phyloP scores from a whole-genome alignment of 2,888 invertebrate genomes.

The Lypha dubia region DNA sequence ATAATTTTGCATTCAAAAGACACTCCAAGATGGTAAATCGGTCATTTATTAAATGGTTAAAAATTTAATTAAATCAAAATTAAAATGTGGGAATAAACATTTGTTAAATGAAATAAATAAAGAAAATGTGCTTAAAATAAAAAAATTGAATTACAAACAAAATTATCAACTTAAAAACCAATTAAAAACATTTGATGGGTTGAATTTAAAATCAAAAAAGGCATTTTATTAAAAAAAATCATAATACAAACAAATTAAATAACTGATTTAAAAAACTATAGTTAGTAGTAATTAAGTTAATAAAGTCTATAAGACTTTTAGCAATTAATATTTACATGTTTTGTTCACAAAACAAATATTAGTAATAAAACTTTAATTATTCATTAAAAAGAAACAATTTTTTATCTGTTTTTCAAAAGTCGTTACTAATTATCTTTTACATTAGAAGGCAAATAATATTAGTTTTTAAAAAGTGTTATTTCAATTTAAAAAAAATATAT shows the following conservation, averaged over 20 bases:
- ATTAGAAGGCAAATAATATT: conserved; percentile 61
- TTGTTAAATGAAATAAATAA: conserved; percentile 1
- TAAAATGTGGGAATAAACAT: conserved; percentile 2
- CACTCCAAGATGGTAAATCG: background rate
- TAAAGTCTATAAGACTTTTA: conserved; percentile 13
- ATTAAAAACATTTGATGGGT: conserved; percentile 44
- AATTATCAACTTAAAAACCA: conserved; percentile 24
- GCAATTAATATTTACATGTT: conserved; percentile 37
- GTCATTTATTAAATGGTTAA: conserved; percentile 24
- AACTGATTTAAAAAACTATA: conserved; percentile 37
- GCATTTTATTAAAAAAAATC: conserved; percentile 51
- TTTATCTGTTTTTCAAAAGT: conserved; percentile 17
- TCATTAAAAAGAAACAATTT: conserved; percentile 11
- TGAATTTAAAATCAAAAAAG: conserved; percentile 35
- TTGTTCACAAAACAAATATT: conserved; percentile 33
- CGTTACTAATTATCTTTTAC: conserved; percentile 63
- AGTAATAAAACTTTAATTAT: conserved; percentile 32
- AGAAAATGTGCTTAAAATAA: conserved; percentile 41
- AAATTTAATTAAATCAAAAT: conserved; percentile 8
- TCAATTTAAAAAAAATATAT: conserved; percentile 52
- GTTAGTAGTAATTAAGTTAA: conserved; percentile 46
- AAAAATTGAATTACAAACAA: conserved; percentile 22
- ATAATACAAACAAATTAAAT: conserved; percentile 46
- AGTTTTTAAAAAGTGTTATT: conserved; percentile 18
- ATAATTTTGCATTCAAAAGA: conserved; percentile 11